Evolutionary conservation across 2,113 vertebrate genomes (phyloP), one percentile per base, ranked within the genome.

Genomic region (Cavia porcellus): DNA sequence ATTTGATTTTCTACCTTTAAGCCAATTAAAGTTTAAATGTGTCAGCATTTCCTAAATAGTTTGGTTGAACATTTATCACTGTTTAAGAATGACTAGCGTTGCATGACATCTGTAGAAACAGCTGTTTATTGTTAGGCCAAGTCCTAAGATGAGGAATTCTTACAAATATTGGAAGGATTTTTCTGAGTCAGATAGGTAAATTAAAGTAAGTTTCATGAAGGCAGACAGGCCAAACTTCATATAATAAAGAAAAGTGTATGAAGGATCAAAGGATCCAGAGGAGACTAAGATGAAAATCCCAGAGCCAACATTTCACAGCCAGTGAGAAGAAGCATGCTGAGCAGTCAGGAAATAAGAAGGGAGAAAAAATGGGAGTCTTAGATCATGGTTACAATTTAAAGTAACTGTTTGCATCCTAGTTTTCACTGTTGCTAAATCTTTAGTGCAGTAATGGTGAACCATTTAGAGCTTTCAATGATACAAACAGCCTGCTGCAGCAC

Each of bases 1-100:
- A 66, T 86, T 94, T 77, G 17, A 5, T 75, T 79, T 94, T 97
- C 3, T n/a, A 19, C 6, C 61, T 81, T 82, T 83, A 59, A 52
- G 20, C 9, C 59, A 81, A 72, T 87, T 62, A 87, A 86, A 94
- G 4, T 45, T 92, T 20, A 82, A 75, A 70, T 89, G 11, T 62
- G 35, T 15, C 30, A 38, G 30, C 66, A 14, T 83, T 96, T 97
- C 86, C 47, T 86, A 84, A 72, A 55, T 68, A 86, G 59, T 22
- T 95, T 83, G 57, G 3, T 84, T 93, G 68, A 79, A 83, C 86
- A 22, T 15, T 24, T 66, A 20, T 8, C 1, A 50, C 19, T 47
- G 19, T 38, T 62, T 32, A 47, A 38, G 35, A 20, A 32, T 45
- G 57, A 89, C 3, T 82, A 62, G 5, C 4, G 3, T 75, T 92